phyloP scores from a whole-genome alignment of 2,113 vertebrate species.

The Paracyprichromis sp. region DNA sequence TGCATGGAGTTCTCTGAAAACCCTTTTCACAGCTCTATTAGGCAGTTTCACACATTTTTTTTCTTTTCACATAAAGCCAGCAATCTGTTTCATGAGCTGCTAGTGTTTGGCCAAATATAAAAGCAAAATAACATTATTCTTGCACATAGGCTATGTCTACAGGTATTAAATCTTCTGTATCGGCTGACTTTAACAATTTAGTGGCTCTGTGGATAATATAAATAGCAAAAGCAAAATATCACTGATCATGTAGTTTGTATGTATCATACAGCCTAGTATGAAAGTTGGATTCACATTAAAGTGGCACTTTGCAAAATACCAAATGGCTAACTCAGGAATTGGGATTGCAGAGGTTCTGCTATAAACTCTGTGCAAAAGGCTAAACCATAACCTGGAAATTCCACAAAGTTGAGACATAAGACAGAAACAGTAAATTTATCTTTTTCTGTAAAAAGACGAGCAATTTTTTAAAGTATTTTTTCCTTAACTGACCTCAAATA shows the following conservation, averaged over 20 bases:
- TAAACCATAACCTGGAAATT: background rate
- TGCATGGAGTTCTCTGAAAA: background rate
- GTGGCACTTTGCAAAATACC: background rate
- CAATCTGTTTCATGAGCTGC: background rate
- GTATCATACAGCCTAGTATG: background rate
- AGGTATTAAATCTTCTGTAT: background rate
- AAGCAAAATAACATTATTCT: background rate
- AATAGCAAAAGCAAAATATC: background rate
- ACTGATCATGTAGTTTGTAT: background rate
- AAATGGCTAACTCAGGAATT: background rate
- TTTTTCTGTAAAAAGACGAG: background rate
- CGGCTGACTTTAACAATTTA: background rate
- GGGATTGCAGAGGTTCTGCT: background rate
- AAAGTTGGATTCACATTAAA: background rate
- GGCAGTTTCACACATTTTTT: background rate
- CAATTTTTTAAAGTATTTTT: background rate
- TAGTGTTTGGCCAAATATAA: background rate
- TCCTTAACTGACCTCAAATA: background rate
- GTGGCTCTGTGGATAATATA: background rate
- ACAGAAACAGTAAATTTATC: background rate
- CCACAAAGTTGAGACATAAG: background rate
- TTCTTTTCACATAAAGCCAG: background rate
- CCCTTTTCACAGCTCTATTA: background rate
- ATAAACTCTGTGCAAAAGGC: background rate
- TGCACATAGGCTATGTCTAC: background rate